A percentile compares a stretch with the other conserved stretches of the same genome.
phyloP scores from a whole-genome alignment of 2,113 vertebrate genomes.

The Amblyopsis rosae region DNA sequence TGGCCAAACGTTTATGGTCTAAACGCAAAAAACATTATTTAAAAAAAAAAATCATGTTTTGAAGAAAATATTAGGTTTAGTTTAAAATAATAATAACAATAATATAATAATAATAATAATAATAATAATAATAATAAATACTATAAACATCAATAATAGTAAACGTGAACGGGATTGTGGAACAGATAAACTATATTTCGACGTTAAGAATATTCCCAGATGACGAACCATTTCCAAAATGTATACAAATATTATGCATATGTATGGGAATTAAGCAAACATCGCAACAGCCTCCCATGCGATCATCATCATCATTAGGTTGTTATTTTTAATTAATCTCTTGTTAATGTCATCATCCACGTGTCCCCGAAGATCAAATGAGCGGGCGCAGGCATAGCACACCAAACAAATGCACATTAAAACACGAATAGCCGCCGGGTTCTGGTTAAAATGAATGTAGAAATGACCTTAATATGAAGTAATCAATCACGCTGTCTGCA shows the following conservation, averaged over 20 bases:
- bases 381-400: slow-evolving; percentile 54
- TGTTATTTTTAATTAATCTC: slow-evolving; percentile 72
- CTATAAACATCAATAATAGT: background rate
- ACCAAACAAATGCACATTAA: slow-evolving; percentile 74
- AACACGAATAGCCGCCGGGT: slow-evolving; percentile 65
- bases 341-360: slow-evolving; percentile 71
- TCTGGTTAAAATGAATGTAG: slow-evolving; percentile 71
- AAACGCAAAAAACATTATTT: background rate
- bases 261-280: slow-evolving; percentile 6
- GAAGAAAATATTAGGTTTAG: background rate
- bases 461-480: slow-evolving; percentile 79
- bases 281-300: slow-evolving; percentile 5
- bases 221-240: slow-evolving; percentile 10
- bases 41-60: too few relatives aligned
- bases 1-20: too few relatives aligned
- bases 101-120: background rate
- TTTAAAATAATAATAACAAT: background rate
- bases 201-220: background rate
- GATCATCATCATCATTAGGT: slow-evolving; percentile 39
- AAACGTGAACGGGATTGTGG: too few relatives aligned
- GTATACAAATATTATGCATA: slow-evolving; percentile 16
- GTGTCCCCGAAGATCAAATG: slow-evolving; percentile 65
- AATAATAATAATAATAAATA: background rate
- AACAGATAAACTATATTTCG: background rate
- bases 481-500: slow-evolving; percentile 79